phyloP scores from a whole-genome alignment of 2,888 invertebrate species.

The Cactoblastis cactorum region DNA sequence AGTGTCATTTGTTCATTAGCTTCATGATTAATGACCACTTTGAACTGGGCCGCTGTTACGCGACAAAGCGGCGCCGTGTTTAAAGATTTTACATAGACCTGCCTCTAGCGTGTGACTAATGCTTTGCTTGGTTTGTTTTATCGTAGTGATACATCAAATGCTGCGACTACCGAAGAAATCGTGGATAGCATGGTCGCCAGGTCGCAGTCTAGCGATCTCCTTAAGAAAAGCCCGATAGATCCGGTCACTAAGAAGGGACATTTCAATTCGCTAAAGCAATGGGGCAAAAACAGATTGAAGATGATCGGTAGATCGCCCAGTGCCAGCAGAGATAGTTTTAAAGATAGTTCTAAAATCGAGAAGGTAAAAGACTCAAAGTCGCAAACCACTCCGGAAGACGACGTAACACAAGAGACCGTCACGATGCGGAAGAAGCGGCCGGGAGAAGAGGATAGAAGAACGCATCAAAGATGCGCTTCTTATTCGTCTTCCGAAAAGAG shows the following conservation, averaged over 20 bases:
- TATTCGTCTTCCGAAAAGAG: conserved; percentile 88
- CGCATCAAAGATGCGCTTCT: conserved; percentile 88
- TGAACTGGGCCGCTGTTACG: conserved; percentile 61
- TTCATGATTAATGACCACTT: conserved; percentile 68
- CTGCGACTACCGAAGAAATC: conserved; percentile 74
- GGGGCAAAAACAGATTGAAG: conserved; percentile 89
- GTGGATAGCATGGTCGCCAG: conserved; percentile 79
- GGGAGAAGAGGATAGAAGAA: conserved; percentile 81
- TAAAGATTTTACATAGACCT: conserved; percentile 58
- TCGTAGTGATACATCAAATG: conserved; percentile 76
- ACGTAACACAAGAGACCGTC: conserved; percentile 83
- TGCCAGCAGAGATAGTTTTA: conserved; percentile 74
- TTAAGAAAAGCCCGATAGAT: conserved; percentile 84
- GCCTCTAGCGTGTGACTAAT: conserved; percentile 79
- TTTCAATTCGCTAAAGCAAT: conserved; percentile 90
- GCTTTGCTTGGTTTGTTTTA: conserved; percentile 80
- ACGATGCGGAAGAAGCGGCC: conserved; percentile 81
- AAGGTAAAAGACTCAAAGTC: conserved; percentile 63
- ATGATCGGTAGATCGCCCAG: conserved; percentile 84
- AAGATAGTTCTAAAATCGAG: conserved; percentile 58
- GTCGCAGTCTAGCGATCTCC: conserved; percentile 87
- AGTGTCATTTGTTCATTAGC: conserved; percentile 74
- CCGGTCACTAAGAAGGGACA: conserved; percentile 79
- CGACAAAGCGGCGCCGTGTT: conserved; percentile 65
- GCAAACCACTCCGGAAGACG: conserved; percentile 71